Percentiles rank a stretch among this genome's conserved stretches.
Evolutionary conservation across 2,113 vertebrate genomes (phyloP).

Genomic region (Otis tarda): DNA sequence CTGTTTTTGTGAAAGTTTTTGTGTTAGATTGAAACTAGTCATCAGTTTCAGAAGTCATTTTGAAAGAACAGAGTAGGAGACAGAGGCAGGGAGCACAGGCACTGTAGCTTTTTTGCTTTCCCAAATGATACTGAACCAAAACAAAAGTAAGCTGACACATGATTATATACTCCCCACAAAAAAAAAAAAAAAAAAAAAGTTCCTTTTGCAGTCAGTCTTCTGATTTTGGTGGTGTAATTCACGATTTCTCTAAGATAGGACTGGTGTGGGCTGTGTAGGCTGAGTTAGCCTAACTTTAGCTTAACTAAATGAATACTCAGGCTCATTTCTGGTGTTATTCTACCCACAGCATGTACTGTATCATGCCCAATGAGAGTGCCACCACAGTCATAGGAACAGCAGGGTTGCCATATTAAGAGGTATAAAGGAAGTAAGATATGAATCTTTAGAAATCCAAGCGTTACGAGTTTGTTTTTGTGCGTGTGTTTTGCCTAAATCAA

Average conservation of each 20-base stretch:
- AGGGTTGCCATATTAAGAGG: not conserved
- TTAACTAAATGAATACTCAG: not conserved
- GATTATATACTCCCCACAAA: not conserved
- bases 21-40: not conserved
- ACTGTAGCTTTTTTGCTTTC: not conserved
- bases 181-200: not conserved
- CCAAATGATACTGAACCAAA: not conserved
- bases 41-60: not conserved
- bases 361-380: not conserved
- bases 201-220: not conserved
- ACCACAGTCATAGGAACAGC: not conserved
- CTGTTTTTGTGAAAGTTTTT: not conserved
- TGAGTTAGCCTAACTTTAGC: not conserved
- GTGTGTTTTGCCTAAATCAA: not conserved
- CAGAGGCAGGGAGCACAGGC: not conserved
- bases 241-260: not conserved
- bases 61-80: not conserved
- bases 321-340: not conserved
- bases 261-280: not conserved
- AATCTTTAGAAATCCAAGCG: not conserved
- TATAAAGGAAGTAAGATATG: not conserved
- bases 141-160: not conserved
- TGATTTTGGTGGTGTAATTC: not conserved
- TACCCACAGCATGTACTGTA: not conserved
- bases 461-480: accelerated